Evolutionary conservation across 2,797 vertebrate species (phyloP), one percentile per base, ranked within the genome.

Genomic region (Malacoctenus gilli): DNA sequence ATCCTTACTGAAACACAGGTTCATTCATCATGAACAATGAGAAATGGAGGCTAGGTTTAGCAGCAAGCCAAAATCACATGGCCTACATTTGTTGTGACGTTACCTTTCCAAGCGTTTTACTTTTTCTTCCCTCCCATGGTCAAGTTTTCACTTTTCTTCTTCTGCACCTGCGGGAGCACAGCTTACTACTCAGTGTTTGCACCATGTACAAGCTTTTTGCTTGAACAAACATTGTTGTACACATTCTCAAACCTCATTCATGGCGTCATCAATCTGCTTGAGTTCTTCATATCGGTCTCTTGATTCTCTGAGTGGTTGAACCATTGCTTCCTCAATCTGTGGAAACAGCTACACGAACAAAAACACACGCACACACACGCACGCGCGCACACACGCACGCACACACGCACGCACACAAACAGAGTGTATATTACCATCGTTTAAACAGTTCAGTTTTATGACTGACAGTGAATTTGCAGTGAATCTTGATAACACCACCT

Each of bases 231-330:
- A 34, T 23, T 47, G 4, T 20, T 12, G 2, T 1, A 3, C 0
- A 48, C 4, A 34, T 10, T 12, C 18, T 55, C 74, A 68, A 53
- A 96, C 95, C 91, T 97, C 94, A 40, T 91, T 93, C 92, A 88
- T 87, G 73, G 93, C 90, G 1, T 97, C 94, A 0, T 97, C 95
- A 1, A 90, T 91, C 84, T 94, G 94, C 79, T 95, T 95, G 71
- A 97, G 88, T 18, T 92, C 94, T 72, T 97, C 95, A 0, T 98
- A 98, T 62, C 80, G 91, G 63, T 96, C 94, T 31, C 92, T 87
- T 10, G 95, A 96, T 41, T 95, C 94, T 85, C 93, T 91, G 22
- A 98, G 92, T 0, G 95, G 95, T 78, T 92, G 93, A 12, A 97
- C 93, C 95, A 98, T 95, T 12, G 89, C 77, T 23, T 94, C 95